Percentiles rank a stretch among this genome's conserved stretches.
Conservation (phyloP, 2,113 vertebrate genomes). For the Leiothrix lutea region DNA sequence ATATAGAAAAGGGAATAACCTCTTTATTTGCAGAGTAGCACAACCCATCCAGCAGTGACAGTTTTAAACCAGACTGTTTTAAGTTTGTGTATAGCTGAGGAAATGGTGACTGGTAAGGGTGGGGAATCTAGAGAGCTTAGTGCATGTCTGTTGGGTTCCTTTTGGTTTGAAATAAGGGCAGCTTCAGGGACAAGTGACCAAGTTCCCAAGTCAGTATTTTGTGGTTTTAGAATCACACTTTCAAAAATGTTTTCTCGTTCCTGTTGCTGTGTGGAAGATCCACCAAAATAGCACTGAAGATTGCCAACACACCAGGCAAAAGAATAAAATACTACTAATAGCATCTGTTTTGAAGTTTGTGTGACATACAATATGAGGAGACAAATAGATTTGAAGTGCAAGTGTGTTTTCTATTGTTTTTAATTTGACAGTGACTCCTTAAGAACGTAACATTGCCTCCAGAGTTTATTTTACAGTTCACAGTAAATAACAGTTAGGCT, state of each 20-base stretch:
- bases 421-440: slow-evolving; percentile 19
- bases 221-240: slow-evolving; percentile 60
- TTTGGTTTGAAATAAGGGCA: slow-evolving; percentile 10
- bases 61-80: neutral
- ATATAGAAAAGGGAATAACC: neutral
- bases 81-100: neutral
- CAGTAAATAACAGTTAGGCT: slow-evolving; percentile 22
- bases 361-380: neutral
- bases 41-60: neutral
- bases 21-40: neutral
- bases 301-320: neutral
- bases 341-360: neutral
- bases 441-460: neutral
- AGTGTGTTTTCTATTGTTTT: neutral
- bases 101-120: neutral
- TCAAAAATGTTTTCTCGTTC: slow-evolving; percentile 48
- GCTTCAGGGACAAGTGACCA: neutral
- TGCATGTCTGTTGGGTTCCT: neutral
- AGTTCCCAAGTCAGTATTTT: slow-evolving; percentile 34
- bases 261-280: slow-evolving; percentile 22
- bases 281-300: slow-evolving; percentile 36
- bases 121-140: neutral
- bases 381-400: neutral
- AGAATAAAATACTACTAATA: neutral
- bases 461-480: slow-evolving; percentile 20